Base-by-base conservation (phyloP, 2,797 vertebrate species). In the Mus caroli region DNA sequence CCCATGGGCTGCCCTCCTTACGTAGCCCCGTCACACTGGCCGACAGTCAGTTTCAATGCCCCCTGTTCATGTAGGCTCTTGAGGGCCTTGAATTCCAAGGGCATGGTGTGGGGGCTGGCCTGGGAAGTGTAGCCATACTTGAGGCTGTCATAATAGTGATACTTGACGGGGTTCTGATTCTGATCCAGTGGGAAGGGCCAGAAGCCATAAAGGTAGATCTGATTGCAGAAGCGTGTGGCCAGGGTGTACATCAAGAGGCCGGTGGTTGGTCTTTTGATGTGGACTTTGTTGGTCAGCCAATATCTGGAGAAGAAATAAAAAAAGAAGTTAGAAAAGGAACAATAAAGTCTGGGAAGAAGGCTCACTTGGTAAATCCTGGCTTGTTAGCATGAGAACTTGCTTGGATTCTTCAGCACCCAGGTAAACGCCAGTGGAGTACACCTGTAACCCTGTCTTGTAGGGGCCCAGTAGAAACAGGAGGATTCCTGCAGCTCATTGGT, bases 241-340 rank as follows among this genome's bases (percentile, higher is more conserved):
- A 99, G 98, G 0, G 99, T 99, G 96, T 99, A 99, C 99, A 99
- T 99, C 97, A 99, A 98, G 67, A 99, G 99, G 95, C 99, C 99
- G 0, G 99, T 99, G 96, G 99, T 99, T 9, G 99, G 99, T 78
- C 99, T 99, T 98, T 99, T 99, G 97, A 99, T 99, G 98, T 99
- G 99, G 85, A 99, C 99, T 52, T 99, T 99, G 98, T 99, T 99
- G 7, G 99, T 99, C 56, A 99, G 98, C 99, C 99, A 99, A 85
- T 99, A 99, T 97, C 99, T 99, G 87, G 37, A 56, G 52, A 40
- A 71, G 84, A 71, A 75, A 56, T 95, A 24, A 77, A 54, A 67
- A 7, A n/a, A 58, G 46, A 54, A 78, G 17, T 7, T 56, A 60
- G 46, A 50, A 40, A 50, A 46, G 7, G n/a, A 37, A 34, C 10